Conservation (phyloP, 53 echinoderm and acorn worm genomes). For the Echinarachnius parma region DNA sequence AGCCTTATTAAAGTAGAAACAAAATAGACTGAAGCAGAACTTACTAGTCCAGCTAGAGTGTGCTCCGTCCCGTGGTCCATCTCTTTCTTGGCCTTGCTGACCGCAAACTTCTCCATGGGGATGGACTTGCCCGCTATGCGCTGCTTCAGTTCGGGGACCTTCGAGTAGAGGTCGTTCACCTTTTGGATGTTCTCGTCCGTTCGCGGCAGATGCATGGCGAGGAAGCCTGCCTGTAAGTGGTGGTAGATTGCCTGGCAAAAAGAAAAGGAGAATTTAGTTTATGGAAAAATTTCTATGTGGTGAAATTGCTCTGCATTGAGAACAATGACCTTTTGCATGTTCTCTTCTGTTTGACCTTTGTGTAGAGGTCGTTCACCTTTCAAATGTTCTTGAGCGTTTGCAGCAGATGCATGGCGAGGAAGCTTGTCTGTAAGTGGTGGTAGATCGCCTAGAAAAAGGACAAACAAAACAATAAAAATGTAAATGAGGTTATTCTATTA, state of each 20-base stretch:
- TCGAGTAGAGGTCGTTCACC: conserved; percentile 63
- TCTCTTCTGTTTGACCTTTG: too few relatives aligned
- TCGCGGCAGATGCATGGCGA: conserved; percentile 77
- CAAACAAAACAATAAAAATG: too few relatives aligned
- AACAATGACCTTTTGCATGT: too few relatives aligned
- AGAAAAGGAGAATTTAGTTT: too few relatives aligned
- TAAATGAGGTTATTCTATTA: too few relatives aligned
- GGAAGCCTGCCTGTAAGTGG: conserved; percentile 88
- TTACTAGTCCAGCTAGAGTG: conserved; percentile 88
- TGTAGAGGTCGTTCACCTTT: conserved; percentile 65
- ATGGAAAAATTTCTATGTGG: too few relatives aligned
- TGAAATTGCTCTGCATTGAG: too few relatives aligned
- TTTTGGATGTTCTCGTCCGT: conserved; percentile 47
- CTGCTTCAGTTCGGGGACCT: conserved; percentile 88
- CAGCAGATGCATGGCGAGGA: conserved; percentile 80
- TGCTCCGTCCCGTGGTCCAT: conserved; percentile 70
- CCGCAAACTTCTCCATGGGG: conserved; percentile 91
- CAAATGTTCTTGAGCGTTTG: conserved; percentile 40
- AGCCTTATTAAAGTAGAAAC: too few relatives aligned
- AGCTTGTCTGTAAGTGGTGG: conserved; percentile 86
- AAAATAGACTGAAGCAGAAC: too few relatives aligned
- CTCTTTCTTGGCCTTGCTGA: conserved; percentile 79
- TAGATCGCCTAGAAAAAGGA: conserved; percentile 84
- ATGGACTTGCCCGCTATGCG: conserved; percentile 97
- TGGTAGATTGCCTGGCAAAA: conserved; percentile 82